Percentiles rank a stretch among this genome's conserved stretches.
phyloP scores from a whole-genome alignment of 2,888 invertebrate genomes.

The Yponomeuta sedellus region DNA sequence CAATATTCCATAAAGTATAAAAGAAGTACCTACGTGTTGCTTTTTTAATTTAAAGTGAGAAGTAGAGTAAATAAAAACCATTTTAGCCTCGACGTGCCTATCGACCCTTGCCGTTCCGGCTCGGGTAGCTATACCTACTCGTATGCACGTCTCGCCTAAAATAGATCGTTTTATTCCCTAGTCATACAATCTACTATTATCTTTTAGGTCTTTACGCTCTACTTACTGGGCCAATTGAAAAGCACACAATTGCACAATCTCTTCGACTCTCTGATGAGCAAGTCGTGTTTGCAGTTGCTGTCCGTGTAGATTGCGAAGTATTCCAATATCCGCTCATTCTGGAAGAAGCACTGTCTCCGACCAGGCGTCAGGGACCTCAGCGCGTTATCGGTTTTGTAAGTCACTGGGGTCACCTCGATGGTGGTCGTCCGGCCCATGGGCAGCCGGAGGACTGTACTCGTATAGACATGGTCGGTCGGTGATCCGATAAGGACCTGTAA shows the following conservation, averaged over 20 bases:
- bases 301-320: constrained; percentile 70
- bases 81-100: no score
- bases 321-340: constrained; percentile 53
- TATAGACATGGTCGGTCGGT: constrained; percentile 63
- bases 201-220: no score
- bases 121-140: no score
- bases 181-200: no score
- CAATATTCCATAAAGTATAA: no score
- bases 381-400: constrained; percentile 55
- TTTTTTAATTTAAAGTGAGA: no score
- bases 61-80: no score
- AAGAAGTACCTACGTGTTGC: no score
- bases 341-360: constrained; percentile 62
- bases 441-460: constrained; percentile 57
- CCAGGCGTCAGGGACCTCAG: constrained; percentile 47
- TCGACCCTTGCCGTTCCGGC: no score
- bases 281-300: constrained; percentile 71
- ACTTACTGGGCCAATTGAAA: constrained; percentile 66
- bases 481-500: constrained; percentile 56
- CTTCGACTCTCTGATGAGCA: constrained; percentile 62
- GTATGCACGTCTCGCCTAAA: no score
- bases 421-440: constrained; percentile 68
- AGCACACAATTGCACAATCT: constrained; percentile 62
- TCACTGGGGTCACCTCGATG: constrained; percentile 59
- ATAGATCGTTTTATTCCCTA: no score